Evolutionary conservation across 2,113 vertebrate genomes (phyloP).

Genomic region (Scophthalmus maximus): DNA sequence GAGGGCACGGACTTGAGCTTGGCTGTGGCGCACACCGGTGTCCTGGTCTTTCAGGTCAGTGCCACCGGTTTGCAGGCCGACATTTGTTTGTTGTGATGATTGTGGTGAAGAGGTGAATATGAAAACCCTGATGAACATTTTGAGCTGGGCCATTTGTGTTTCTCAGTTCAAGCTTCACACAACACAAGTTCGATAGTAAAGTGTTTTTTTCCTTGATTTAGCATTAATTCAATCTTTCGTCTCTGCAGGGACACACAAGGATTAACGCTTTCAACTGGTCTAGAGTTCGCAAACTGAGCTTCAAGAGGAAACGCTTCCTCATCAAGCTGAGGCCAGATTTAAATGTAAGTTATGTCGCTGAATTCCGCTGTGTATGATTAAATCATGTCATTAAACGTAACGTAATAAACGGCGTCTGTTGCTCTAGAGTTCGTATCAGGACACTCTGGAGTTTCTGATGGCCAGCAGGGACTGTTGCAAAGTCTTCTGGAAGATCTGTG

Average conservation of each 20-base stretch:
- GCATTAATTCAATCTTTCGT: conserved; percentile 6
- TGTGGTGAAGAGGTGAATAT: background rate
- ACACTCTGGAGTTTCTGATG: conserved; percentile 97
- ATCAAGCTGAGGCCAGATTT: conserved; percentile 94
- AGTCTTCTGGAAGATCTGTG: conserved; percentile 98
- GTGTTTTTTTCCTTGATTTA: background rate
- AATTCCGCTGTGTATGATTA: background rate
- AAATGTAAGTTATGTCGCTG: conserved; percentile 86
- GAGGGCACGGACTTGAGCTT: conserved; percentile 94
- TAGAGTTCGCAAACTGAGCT: conserved; percentile 98
- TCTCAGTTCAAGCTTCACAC: too few relatives aligned
- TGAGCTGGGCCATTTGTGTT: too few relatives aligned
- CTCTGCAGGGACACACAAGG: conserved; percentile 90
- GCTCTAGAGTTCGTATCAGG: conserved; percentile 90
- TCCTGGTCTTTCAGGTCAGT: conserved; percentile 96
- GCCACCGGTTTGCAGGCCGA: background rate
- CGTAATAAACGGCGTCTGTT: background rate
- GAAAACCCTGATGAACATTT: background rate
- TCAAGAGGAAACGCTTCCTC: conserved; percentile 98
- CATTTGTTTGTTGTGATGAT: too few relatives aligned
- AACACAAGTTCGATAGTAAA: too few relatives aligned
- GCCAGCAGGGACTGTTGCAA: conserved; percentile 97
- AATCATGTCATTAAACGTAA: background rate
- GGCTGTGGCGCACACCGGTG: conserved; percentile 93
- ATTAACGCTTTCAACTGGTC: conserved; percentile 99